Evolutionary conservation across 2,888 invertebrate species (phyloP), one percentile per base, ranked within the genome.

Genomic region (Melieria omissa): DNA sequence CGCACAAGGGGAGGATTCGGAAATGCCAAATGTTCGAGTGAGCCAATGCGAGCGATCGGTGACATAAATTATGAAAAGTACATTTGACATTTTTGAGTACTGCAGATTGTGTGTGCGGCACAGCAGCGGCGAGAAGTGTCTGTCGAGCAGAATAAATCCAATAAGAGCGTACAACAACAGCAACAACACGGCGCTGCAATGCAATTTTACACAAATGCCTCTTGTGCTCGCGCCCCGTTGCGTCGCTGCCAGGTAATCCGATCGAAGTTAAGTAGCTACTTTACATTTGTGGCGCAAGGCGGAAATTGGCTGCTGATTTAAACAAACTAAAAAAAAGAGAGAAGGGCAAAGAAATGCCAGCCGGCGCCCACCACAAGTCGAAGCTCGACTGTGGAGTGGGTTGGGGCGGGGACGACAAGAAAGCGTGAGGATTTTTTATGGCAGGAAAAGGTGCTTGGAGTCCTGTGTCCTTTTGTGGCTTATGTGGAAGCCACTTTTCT

Each of bases 211-310:
- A 6, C 29, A 49, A 49, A 41, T 47, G 47, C 14, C 10, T 41
- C 41, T 63, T 62, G 10, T 12, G 12, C 47, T n/a, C 16, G 49
- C 49, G 6, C 49, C 10, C 14, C 29, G 16, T 16, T 16, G 16
- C 2, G 1, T 16, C 29, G 29, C 29, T 29, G 47, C 12, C 14
- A 65, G 55, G 52, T 76, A 78, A 78, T 76, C 78, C 76, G 75
- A 76, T 76, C 73, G 74, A 77, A 77, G 76, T 76, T 76, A 77
- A 77, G 77, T 77, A 76, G 70, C 66, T 76, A 75, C 77, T 74
- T 77, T 73, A 74, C 73, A 73, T 74, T 75, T 74, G 72, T 70
- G 64, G 58, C 52, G 16, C 46, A 5, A 54, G 61, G 58, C 14
- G 5, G 14, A 44, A 54, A 14, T 63, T 49, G 10, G 2, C 8